Percentiles rank a stretch among this genome's conserved stretches.
These are phyloP conservation scores for Phrynocephalus vlangalii DNA, from an alignment of 2,797 vertebrate genomes.

Conservation along the genomic window DNA sequence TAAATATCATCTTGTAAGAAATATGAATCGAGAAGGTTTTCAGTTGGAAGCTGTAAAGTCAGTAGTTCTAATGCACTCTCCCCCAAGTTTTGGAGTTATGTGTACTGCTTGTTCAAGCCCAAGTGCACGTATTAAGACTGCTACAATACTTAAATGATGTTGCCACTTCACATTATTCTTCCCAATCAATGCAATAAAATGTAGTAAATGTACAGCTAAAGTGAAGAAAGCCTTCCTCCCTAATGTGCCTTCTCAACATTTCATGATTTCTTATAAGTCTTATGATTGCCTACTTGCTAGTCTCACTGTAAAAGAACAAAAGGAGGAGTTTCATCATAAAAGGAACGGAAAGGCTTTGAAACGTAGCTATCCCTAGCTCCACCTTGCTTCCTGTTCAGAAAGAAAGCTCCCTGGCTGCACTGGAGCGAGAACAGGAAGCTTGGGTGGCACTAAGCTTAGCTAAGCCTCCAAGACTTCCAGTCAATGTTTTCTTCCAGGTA, in stretches of 20 bases:
- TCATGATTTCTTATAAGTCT: background rate
- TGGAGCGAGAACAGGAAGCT: no score
- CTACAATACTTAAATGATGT: background rate
- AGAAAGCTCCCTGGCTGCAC: no score
- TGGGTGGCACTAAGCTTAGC: no score
- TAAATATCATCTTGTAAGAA: background rate
- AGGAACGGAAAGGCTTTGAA: no score
- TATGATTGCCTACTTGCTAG: background rate
- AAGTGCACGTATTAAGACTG: background rate
- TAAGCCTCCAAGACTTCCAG: no score
- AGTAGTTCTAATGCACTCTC: background rate
- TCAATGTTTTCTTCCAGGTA: no score
- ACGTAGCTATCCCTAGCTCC: no score
- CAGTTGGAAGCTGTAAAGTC: background rate
- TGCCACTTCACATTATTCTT: background rate
- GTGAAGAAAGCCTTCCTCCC: background rate
- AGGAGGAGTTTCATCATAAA: no score
- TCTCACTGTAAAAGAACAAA: no score
- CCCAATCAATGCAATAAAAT: background rate
- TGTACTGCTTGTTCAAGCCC: background rate
- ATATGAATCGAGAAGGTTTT: background rate
- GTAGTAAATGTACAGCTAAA: background rate
- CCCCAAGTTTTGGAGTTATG: background rate
- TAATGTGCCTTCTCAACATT: background rate
- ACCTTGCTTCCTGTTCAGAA: no score